Base-by-base conservation (phyloP, 1,140 invertebrate species). In the Gonioctena quinquepunctata region DNA sequence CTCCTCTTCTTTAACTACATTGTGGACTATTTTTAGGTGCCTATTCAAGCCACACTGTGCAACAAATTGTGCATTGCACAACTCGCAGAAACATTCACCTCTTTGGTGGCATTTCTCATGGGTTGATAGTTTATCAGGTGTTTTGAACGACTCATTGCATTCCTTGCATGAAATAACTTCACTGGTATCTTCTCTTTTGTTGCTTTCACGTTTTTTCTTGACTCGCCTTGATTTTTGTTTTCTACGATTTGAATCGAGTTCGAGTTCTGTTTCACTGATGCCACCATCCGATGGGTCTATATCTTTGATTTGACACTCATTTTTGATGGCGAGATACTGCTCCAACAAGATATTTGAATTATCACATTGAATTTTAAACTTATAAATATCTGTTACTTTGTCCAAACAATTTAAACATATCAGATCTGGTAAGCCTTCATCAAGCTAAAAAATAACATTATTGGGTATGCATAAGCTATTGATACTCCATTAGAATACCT, bases 351-450 rank as follows among this genome's bases (percentile, higher is more conserved):
- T 48, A 22, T 73, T 65, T 2, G 75, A 73, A 63, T 76, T 70
- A 27, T 78, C 76, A 52, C 77, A 73, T 64, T 73, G 70, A 13
- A 76, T 8, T 67, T 77, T 77, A 50, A 79, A 79, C 69, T 77
- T 77, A 57, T 76, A 79, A 6, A 71, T 63, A 22, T 23, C 42
- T 18, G 42, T 65, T 6, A 74, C 66, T 66, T 71, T 71, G 42
- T 78, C 67, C 11, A 78, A 5, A 63, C 78, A 79, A 21, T 33
- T 71, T 33, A 61, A 21, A 64, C 78, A 79, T 27, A 79, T 78
- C 63, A 70, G 68, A 60, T 73, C 69, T 16, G 77, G 73, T 48
- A 68, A 72, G n/a, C 63, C 68, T 57, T 77, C 74, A 42, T 68
- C 33, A 26, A 72, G 7, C 76, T 77, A 48, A 22, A 73, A 76